Evolutionary conservation across 2,888 invertebrate species (phyloP), one percentile per base, ranked within the genome.

Genomic region (Hyposoter didymator): DNA sequence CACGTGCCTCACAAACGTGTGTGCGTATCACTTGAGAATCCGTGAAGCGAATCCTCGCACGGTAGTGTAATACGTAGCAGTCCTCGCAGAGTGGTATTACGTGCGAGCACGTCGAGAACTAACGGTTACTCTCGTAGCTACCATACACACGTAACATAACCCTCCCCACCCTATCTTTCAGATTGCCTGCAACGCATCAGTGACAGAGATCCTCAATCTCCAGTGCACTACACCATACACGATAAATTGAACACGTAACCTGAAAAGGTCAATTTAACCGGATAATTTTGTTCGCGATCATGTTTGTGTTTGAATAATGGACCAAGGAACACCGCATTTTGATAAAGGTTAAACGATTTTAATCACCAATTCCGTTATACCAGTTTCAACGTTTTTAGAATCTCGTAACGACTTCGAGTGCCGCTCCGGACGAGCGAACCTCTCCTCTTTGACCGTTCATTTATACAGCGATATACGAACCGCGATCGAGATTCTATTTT

Each of bases 61-160:
- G 75, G 55, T 28, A 69, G 47, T 80, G 62, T 67, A 62, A 76
- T 62, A 47, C 62, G 80, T 62, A 59, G 32, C 52, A 73, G 67
- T 83, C 62, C 81, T 81, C 73, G 64, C 73, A 64, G 73, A 81
- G 67, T 73, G 62, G 62, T 55, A 66, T 81, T 84, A 86, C 86
- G 84, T 81, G 86, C 78, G 64, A 43, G 80, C 86, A 86, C 86
- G 81, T 83, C 69, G 83, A 55, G 81, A 84, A 78, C 78, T 86
- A 86, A 86, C 86, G 83, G 85, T 86, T 86, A 83, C 73, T 80
- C 75, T 67, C 59, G 85, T 85, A 85, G 67, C 64, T 74, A 69
- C 66, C 39, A 76, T 78, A 66, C 43, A 39, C 43, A 70, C 62
- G 74, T 75, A 64, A 66, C 73, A 80, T 74, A 52, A 67, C 45